Conservation (phyloP, 2,113 vertebrate genomes). For the Corynorhinus townsendii region DNA sequence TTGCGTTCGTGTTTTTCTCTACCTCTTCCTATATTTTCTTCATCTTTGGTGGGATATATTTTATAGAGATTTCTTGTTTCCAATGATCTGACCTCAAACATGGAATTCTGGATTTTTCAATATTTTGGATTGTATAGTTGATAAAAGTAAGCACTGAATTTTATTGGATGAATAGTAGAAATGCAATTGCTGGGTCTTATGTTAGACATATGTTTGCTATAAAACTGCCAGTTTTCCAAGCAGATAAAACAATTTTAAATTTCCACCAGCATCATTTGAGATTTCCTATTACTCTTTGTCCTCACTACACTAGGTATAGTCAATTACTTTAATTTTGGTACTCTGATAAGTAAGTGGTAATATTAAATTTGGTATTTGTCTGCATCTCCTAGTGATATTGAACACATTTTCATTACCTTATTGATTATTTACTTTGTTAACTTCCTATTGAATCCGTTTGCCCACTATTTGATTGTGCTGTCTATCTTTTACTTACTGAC, state of each 20-base stretch:
- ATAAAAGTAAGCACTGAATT: background rate
- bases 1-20: background rate
- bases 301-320: background rate
- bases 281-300: background rate
- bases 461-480: background rate
- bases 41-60: background rate
- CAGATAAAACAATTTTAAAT: background rate
- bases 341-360: background rate
- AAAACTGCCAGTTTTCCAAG: background rate
- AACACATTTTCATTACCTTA: background rate
- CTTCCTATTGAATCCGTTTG: background rate
- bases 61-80: background rate
- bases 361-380: slow-evolving; percentile 3
- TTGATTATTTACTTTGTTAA: background rate
- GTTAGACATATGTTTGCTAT: background rate
- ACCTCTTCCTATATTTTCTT: background rate
- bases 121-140: background rate
- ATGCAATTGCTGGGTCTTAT: slow-evolving; percentile 24
- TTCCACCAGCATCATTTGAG: background rate
- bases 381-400: slow-evolving; percentile 5
- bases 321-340: background rate
- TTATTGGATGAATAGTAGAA: background rate
- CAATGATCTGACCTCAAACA: background rate
- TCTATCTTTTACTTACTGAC: background rate
- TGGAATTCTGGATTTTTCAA: background rate